Evolutionary conservation across 2,888 invertebrate genomes (phyloP).

Genomic region (Agonum fuliginosum): DNA sequence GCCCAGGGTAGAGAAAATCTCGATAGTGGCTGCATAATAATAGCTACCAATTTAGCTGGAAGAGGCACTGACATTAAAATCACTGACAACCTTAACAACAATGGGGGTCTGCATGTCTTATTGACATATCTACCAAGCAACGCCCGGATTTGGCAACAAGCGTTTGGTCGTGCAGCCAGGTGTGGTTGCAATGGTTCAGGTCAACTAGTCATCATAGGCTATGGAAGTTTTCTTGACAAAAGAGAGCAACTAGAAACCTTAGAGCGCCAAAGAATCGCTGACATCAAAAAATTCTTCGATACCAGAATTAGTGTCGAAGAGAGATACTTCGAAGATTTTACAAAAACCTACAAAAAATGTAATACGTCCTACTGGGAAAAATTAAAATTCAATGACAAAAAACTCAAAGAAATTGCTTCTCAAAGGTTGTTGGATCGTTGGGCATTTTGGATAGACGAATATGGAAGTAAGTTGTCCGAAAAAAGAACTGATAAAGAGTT

Average conservation of each 20-base stretch:
- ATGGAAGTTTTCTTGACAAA: slow-evolving; percentile 61
- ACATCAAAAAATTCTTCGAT: slow-evolving; percentile 63
- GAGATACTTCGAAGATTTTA: slow-evolving; percentile 62
- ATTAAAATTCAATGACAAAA: not conserved
- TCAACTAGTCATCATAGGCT: slow-evolving; percentile 64
- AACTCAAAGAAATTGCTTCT: slow-evolving; percentile 61
- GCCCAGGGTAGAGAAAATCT: slow-evolving; percentile 57
- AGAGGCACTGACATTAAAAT: slow-evolving; percentile 69
- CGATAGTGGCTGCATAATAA: slow-evolving; percentile 64
- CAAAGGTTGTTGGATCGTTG: slow-evolving; percentile 64
- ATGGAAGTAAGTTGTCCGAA: slow-evolving; percentile 53
- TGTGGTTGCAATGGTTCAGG: slow-evolving; percentile 68
- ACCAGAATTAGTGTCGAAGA: slow-evolving; percentile 64
- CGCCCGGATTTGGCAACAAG: slow-evolving; percentile 69
- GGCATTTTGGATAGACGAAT: slow-evolving; percentile 66
- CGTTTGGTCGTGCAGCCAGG: slow-evolving; percentile 69
- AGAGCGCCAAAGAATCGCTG: slow-evolving; percentile 63
- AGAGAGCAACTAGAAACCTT: slow-evolving; percentile 63
- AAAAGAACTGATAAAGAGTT: slow-evolving; percentile 8
- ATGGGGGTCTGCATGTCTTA: slow-evolving; percentile 70
- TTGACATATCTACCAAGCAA: slow-evolving; percentile 70
- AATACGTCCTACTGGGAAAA: not conserved
- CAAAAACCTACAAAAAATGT: slow-evolving; percentile 60
- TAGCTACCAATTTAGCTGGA: slow-evolving; percentile 69
- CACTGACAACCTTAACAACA: slow-evolving; percentile 62